These are phyloP conservation scores for Drosophila anomalata DNA, from an alignment of 2,888 invertebrate species.

Conservation along the genomic window DNA sequence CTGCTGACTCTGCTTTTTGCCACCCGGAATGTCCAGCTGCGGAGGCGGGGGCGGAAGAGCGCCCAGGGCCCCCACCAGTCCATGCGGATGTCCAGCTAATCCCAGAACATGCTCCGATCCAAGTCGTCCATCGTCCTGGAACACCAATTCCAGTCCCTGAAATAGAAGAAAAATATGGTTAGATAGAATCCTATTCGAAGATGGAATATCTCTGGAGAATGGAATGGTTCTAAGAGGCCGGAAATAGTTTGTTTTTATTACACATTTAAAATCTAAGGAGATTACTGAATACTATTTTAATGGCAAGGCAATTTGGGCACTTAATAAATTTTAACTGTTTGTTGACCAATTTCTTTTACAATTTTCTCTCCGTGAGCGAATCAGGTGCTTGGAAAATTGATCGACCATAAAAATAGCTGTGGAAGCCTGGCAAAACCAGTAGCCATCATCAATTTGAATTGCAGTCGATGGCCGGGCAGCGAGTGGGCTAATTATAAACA, in stretches of 20 bases:
- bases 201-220: no score
- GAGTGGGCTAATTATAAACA: constrained; percentile 74
- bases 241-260: background rate
- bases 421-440: constrained; percentile 59
- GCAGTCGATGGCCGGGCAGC: constrained; percentile 31
- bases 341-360: constrained; percentile 6
- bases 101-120: constrained; percentile 31
- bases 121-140: constrained; percentile 68
- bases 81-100: constrained; percentile 54
- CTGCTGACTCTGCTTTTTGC: constrained; percentile 85
- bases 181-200: background rate
- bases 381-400: constrained; percentile 66
- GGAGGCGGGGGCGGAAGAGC: constrained; percentile 49
- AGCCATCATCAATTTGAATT: constrained; percentile 74
- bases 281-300: background rate
- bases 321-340: constrained; percentile 1
- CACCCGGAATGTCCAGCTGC: constrained; percentile 86
- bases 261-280: background rate
- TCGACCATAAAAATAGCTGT: constrained; percentile 71
- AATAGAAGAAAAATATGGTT: constrained; percentile 50
- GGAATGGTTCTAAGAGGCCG: constrained; percentile 41
- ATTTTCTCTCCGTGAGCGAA: constrained; percentile 3
- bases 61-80: constrained; percentile 49
- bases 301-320: constrained; percentile 2
- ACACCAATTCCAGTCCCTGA: constrained; percentile 79